These are phyloP conservation scores for Alosa sapidissima DNA, from an alignment of 2,797 vertebrate species.

Conservation along the genomic window DNA sequence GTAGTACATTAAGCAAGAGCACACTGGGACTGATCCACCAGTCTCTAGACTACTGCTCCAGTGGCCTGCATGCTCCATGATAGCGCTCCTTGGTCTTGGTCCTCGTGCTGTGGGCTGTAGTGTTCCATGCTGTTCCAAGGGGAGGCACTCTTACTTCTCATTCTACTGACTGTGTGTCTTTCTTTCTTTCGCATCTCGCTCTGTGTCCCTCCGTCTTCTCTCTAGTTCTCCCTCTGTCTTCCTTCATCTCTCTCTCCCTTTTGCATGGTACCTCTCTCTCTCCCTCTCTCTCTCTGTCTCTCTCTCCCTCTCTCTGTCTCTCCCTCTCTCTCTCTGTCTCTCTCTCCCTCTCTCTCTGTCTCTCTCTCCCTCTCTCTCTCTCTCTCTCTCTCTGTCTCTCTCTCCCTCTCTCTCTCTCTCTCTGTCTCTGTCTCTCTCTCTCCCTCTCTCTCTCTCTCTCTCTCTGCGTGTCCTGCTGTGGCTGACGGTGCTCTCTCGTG, in stretches of 20 bases:
- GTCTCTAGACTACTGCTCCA: neutral
- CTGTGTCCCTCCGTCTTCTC: conserved; percentile 22
- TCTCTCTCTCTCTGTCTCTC: too few relatives aligned
- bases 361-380: neutral
- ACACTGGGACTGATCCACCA: too few relatives aligned
- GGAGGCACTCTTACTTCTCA: neutral
- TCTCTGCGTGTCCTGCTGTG: conserved; percentile 66
- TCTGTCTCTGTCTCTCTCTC: too few relatives aligned
- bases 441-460: conserved; percentile 44
- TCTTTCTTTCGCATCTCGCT: conserved; percentile 49
- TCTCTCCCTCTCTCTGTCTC: conserved; percentile 34
- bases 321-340: neutral
- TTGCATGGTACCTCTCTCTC: conserved; percentile 45
- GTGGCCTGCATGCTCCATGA: neutral
- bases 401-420: too few relatives aligned
- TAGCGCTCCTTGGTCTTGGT: neutral
- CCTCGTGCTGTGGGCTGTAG: neutral
- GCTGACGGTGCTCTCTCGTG: conserved; percentile 33
- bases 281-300: conserved; percentile 42
- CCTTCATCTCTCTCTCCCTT: neutral
- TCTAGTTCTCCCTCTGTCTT: neutral
- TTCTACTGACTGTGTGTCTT: neutral
- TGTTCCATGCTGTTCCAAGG: neutral
- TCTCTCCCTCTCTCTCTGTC: neutral
- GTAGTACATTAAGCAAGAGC: too few relatives aligned